phyloP scores from a whole-genome alignment of 2,797 vertebrate species.

The Peromyscus attwateri region DNA sequence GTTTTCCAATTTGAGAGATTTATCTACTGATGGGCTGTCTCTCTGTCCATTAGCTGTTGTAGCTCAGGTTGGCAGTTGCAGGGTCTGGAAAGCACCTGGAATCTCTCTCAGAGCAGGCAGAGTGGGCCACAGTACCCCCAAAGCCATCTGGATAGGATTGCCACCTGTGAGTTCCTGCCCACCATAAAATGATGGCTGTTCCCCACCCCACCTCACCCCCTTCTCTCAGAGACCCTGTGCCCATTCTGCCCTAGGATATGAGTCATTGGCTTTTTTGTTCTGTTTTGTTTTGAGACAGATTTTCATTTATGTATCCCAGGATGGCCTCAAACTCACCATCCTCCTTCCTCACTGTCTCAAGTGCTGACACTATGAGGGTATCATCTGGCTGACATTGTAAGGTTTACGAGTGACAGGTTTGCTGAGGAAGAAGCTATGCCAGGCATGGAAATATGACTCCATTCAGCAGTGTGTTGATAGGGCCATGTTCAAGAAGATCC shows the following conservation, averaged over 20 bases:
- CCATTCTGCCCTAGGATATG: neutral
- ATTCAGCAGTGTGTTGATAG: fast-evolving
- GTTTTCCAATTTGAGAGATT: neutral
- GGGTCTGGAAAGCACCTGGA: neutral
- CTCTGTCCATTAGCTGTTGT: neutral
- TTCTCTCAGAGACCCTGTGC: neutral
- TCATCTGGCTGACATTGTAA: neutral
- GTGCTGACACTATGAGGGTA: too few species aligned
- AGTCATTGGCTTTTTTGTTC: neutral
- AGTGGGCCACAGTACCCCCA: neutral
- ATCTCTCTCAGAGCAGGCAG: neutral
- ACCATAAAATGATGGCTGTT: fast-evolving
- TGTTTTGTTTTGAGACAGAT: neutral
- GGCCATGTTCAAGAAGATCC: neutral
- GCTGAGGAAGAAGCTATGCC: neutral
- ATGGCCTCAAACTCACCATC: neutral
- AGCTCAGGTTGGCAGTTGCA: neutral
- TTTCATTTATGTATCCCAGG: neutral
- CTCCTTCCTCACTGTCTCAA: too few species aligned
- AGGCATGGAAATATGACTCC: fast-evolving
- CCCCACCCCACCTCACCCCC: neutral
- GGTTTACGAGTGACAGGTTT: fast-evolving
- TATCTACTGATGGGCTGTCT: neutral
- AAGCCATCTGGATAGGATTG: neutral
- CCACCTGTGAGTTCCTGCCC: too few species aligned